A percentile compares a stretch with the other conserved stretches of the same genome.
Conservation (phyloP, 2,797 vertebrate genomes). For the Bradypus variegatus region DNA sequence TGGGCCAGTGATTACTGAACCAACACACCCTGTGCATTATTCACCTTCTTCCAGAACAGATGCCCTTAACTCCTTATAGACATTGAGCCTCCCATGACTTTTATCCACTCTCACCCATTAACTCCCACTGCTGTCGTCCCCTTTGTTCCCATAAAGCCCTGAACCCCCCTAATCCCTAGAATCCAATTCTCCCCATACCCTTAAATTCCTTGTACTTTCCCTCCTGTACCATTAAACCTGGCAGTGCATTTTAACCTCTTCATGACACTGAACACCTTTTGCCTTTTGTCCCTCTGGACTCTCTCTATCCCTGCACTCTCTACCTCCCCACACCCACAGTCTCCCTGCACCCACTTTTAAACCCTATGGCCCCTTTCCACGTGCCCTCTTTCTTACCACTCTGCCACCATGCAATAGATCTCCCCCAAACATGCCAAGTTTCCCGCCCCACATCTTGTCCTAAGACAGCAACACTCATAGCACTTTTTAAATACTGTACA, state of each 20-base stretch:
- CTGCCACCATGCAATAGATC: no score
- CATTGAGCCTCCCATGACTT: not conserved
- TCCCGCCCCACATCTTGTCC: not conserved
- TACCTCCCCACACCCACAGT: not conserved
- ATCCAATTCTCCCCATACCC: not conserved
- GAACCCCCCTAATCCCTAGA: no score
- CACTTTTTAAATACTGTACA: not conserved
- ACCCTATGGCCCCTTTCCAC: not conserved
- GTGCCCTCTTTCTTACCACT: not conserved
- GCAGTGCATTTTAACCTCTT: no score
- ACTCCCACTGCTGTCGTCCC: not conserved
- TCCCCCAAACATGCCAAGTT: not conserved
- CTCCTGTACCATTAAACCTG: not conserved
- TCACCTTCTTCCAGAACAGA: not conserved
- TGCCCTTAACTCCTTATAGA: not conserved
- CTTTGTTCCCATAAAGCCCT: not conserved
- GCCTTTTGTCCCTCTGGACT: not conserved
- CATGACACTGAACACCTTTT: not conserved
- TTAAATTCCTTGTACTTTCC: not conserved
- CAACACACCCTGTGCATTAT: not conserved
- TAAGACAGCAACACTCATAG: no score
- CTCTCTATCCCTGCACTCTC: not conserved
- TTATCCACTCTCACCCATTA: no score
- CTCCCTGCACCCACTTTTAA: not conserved
- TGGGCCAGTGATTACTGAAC: no score